phyloP scores from a whole-genome alignment of 2,113 vertebrate species.

The Phrynosoma blainvillii region DNA sequence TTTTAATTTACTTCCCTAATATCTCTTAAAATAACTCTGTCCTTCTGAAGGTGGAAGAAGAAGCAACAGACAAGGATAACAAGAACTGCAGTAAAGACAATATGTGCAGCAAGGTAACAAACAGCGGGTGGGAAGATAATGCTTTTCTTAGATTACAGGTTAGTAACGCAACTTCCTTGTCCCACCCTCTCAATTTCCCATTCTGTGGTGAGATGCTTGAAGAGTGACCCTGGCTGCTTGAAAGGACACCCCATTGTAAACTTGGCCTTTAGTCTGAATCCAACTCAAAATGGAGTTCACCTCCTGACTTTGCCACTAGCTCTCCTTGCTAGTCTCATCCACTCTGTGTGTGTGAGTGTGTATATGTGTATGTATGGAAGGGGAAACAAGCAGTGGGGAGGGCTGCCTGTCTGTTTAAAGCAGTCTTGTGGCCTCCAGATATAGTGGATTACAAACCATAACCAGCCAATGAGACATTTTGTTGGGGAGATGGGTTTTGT shows the following conservation, averaged over 20 bases:
- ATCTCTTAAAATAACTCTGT: neutral
- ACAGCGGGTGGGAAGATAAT: neutral
- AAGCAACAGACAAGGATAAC: conserved; percentile 87
- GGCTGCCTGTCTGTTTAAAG: too few relatives aligned
- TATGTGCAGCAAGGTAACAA: conserved; percentile 79
- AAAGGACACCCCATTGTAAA: too few relatives aligned
- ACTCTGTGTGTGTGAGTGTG: neutral
- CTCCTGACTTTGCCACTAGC: neutral
- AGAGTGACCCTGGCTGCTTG: too few relatives aligned
- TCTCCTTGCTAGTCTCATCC: neutral
- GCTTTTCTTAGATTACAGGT: neutral
- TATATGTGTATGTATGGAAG: too few relatives aligned
- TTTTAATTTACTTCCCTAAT: accelerated
- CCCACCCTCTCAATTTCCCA: neutral
- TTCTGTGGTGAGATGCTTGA: neutral
- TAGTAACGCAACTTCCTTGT: too few relatives aligned
- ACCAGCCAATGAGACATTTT: too few relatives aligned
- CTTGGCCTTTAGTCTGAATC: neutral
- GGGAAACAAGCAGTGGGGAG: too few relatives aligned
- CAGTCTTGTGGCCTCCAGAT: too few relatives aligned
- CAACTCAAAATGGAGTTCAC: too few relatives aligned
- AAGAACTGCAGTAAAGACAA: conserved; percentile 86
- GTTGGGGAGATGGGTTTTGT: too few relatives aligned
- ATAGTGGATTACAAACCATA: too few relatives aligned
- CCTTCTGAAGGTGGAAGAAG: conserved; percentile 80